Base-by-base conservation (phyloP, 2,797 vertebrate species). In the Molossus molossus region DNA sequence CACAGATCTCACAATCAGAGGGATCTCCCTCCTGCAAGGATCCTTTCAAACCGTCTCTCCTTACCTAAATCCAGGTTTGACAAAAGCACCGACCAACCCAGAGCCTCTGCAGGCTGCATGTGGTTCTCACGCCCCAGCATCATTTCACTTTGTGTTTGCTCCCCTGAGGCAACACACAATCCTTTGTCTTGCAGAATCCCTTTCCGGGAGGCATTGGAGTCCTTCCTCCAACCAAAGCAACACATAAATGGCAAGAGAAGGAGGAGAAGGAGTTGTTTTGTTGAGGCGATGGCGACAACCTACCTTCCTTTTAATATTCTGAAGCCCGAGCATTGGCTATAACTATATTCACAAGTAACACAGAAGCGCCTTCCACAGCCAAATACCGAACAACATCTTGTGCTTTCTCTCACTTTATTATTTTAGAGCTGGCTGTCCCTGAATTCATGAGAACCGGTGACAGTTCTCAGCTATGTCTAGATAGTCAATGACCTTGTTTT, bases 81-180 rank as follows among this genome's bases (percentile, higher is more conserved):
- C 62, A 70, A 75, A 88, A 93, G 97, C 94, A 93, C 53, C 92
- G 95, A 84, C n/a, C n/a, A 55, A 5, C 62, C 37, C 62, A 27
- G 21, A 25, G 10, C 45, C 17, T 45, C 48, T 64, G 6, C 0
- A 1, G 67, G 6, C 13, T 21, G 7, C 21, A 0, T 21, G 1
- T 3, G 11, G 10, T 67, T 77, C 82, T 53, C 53, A 55, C 48
- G 62, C 45, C 48, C 67, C 87, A 23, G 25, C 69, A n/a, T 79
- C 80, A 20, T 70, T 64, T 40, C 9, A 20, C 18, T 81, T 72
- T 37, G 73, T 18, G 11, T 58, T 86, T 82, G 18, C 14, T 75
- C 20, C 6, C 3, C 14, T 64, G 15, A 1, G 9, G 69, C 12
- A 57, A 67, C 14, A n/a, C 11, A 18, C 10, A 45, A 17, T 27